A percentile compares a stretch with the other conserved stretches of the same genome.
These are phyloP conservation scores for Poliocrania exsul DNA, from an alignment of 2,797 vertebrate genomes.

Conservation along the genomic window DNA sequence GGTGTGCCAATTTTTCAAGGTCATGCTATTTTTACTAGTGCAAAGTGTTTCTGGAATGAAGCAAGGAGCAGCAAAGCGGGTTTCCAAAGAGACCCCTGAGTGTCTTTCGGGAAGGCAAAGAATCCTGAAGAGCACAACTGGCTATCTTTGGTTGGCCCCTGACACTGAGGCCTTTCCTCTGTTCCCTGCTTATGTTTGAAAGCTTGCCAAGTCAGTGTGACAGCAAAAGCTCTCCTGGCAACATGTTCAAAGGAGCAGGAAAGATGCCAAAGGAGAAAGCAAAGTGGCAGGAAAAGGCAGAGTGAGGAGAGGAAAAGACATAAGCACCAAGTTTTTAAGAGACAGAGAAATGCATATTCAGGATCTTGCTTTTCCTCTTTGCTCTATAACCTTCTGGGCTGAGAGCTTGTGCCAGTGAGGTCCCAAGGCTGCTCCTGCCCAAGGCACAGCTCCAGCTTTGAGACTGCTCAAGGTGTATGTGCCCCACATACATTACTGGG, in stretches of 20 bases:
- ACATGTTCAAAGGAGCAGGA: background rate
- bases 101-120: background rate
- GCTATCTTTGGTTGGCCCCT: background rate
- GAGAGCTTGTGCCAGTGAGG: background rate
- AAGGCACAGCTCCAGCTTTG: background rate
- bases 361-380: background rate
- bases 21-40: background rate
- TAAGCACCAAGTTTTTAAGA: background rate
- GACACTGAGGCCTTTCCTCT: background rate
- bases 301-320: background rate
- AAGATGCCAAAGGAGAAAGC: constrained; percentile 35
- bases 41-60: background rate
- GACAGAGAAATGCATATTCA: background rate
- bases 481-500: background rate
- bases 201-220: background rate
- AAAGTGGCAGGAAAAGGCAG: constrained; percentile 21
- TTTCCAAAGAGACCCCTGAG: background rate
- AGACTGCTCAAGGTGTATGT: background rate
- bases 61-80: background rate
- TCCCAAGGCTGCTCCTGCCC: background rate
- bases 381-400: background rate
- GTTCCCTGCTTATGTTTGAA: background rate
- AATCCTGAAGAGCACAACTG: background rate
- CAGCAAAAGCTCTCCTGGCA: background rate
- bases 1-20: background rate